Conservation (phyloP, 1,140 invertebrate genomes). For the Drosophila virilis region DNA sequence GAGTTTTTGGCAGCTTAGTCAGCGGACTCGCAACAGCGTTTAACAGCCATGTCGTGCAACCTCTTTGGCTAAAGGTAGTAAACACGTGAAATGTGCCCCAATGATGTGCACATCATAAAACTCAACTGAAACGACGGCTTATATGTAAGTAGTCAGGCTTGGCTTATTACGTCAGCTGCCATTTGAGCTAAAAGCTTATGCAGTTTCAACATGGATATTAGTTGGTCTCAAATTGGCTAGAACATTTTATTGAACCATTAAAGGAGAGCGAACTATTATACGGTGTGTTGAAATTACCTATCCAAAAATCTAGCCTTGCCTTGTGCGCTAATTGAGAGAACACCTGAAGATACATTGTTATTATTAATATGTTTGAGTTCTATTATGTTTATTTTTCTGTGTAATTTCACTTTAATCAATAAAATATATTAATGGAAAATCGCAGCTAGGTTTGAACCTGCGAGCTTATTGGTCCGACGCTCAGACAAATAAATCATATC, state of each 20-base stretch:
- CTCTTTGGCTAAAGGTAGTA: background rate
- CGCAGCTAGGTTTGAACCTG: too few species aligned
- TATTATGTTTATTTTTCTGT: too few species aligned
- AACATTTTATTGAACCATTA: slow-evolving; percentile 11
- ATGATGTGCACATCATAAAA: slow-evolving; percentile 31
- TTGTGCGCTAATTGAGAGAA: too few species aligned
- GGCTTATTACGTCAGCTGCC: slow-evolving; percentile 35
- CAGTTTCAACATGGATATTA: slow-evolving; percentile 1
- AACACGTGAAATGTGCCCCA: slow-evolving; percentile 34
- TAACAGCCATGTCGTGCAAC: slow-evolving; percentile 50
- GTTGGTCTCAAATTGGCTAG: slow-evolving; percentile 6
- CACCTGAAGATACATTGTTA: too few species aligned
- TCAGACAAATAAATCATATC: too few species aligned
- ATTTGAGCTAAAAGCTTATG: background rate
- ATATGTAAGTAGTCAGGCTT: slow-evolving; percentile 8
- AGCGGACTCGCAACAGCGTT: slow-evolving; percentile 33
- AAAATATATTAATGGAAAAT: too few species aligned
- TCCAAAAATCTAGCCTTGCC: background rate
- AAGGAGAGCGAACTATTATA: background rate
- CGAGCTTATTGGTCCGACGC: too few species aligned
- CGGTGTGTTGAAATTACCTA: background rate
- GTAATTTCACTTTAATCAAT: too few species aligned
- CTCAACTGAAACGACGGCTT: slow-evolving; percentile 20
- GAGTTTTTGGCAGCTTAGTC: background rate
- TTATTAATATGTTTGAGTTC: too few species aligned